Evolutionary conservation across 1,140 invertebrate species (phyloP).

Genomic region (Psilanteris sp.): DNA sequence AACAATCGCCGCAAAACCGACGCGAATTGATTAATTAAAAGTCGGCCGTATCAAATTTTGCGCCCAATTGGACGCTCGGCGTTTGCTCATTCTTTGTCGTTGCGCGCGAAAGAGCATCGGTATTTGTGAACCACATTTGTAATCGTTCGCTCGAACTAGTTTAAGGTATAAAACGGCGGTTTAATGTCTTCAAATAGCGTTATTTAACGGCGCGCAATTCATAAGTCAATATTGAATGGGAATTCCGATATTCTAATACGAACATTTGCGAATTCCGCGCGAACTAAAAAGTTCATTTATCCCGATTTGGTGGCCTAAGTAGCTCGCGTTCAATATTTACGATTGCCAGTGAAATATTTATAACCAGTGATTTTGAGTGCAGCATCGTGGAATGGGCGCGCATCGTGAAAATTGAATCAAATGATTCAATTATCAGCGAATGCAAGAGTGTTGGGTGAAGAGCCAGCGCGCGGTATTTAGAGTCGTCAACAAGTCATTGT

Average conservation of each 20-base stretch:
- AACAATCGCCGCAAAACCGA: background rate
- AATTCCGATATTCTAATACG: conserved; percentile 4
- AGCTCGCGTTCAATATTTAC: conserved; percentile 15
- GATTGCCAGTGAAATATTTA: conserved; percentile 7
- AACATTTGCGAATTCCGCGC: conserved; percentile 2
- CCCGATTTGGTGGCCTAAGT: conserved; percentile 6
- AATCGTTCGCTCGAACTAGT: background rate
- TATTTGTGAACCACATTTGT: conserved; percentile 4
- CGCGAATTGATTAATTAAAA: background rate
- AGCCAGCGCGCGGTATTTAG: background rate
- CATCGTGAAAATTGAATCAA: conserved; percentile 8
- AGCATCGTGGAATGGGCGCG: conserved; percentile 3
- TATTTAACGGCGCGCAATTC: background rate
- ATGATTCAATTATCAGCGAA: conserved; percentile 25
- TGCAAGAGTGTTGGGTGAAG: conserved; percentile 4
- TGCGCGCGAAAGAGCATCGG: background rate
- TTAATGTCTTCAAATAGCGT: conserved; percentile 1
- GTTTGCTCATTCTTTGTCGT: background rate
- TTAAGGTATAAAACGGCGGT: background rate
- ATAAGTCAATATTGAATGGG: background rate
- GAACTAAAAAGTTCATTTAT: conserved; percentile 12
- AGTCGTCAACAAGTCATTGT: conserved; percentile 31
- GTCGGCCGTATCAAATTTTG: conserved; percentile 3
- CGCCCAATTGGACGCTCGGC: background rate
- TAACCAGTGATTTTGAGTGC: conserved; percentile 8